phyloP scores from a whole-genome alignment of 2,888 invertebrate genomes.

The Hedya salicella region DNA sequence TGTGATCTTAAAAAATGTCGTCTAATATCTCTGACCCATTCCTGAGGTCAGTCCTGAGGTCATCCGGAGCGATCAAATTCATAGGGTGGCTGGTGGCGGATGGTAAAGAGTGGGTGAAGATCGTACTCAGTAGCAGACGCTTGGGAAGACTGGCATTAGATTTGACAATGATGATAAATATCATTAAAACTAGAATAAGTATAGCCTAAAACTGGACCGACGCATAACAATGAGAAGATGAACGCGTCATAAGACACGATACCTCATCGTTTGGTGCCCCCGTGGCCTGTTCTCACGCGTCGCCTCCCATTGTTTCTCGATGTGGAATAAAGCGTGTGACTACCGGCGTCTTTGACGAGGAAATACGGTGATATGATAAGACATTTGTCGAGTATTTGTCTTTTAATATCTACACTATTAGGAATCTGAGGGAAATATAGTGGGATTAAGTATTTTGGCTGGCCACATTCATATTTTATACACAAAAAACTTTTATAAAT shows the following conservation, averaged over 20 bases:
- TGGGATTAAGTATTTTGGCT: neutral
- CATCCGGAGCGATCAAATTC: no score
- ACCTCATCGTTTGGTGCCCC: conserved; percentile 50
- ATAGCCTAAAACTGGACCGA: neutral
- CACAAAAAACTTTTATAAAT: no score
- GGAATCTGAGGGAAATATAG: neutral
- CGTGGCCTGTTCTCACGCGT: conserved; percentile 64
- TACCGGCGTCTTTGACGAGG: conserved; percentile 27
- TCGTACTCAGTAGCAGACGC: no score
- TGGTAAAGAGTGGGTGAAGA: no score
- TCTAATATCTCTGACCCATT: no score
- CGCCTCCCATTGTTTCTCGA: conserved; percentile 48
- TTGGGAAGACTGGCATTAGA: no score
- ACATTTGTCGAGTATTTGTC: conserved; percentile 16
- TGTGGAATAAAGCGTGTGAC: conserved; percentile 51
- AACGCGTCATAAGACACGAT: conserved; percentile 12
- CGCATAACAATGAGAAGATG: neutral
- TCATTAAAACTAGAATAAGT: no score
- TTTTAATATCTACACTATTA: neutral
- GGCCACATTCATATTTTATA: no score
- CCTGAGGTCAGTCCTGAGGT: no score
- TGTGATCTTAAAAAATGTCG: no score
- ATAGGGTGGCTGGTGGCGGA: no score
- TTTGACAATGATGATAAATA: no score
- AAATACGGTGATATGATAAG: conserved; percentile 17